These are phyloP conservation scores for Drosophila rhopaloa DNA, from an alignment of 1,140 invertebrate species.

Conservation along the genomic window DNA sequence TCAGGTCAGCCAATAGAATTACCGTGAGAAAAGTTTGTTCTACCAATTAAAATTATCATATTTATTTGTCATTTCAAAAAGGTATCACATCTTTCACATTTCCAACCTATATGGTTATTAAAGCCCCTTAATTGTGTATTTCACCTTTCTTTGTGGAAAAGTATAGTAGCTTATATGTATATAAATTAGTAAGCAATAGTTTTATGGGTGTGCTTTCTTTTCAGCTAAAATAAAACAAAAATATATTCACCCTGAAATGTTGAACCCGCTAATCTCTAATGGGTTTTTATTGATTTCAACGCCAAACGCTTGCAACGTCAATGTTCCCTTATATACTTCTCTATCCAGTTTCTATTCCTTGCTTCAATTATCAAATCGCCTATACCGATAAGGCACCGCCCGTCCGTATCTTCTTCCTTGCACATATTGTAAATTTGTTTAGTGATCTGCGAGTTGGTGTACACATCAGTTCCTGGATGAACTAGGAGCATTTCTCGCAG, in stretches of 20 bases:
- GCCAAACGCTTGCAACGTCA: too few species aligned
- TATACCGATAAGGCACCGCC: too few species aligned
- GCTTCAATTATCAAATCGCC: too few species aligned
- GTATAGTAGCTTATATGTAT: neutral
- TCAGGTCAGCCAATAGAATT: neutral
- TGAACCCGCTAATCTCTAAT: neutral
- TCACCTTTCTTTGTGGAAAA: neutral
- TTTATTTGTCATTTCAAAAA: neutral
- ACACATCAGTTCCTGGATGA: too few species aligned
- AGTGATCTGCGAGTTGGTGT: too few species aligned
- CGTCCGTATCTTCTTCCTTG: too few species aligned
- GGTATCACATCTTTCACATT: neutral
- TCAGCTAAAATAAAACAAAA: too few species aligned
- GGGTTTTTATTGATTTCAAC: neutral
- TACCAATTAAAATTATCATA: neutral
- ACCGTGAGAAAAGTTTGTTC: neutral
- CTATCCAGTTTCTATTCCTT: too few species aligned
- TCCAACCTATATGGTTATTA: neutral
- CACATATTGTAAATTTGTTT: too few species aligned
- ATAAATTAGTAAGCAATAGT: conserved; percentile 2
- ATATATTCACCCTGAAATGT: too few species aligned
- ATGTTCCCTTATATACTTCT: too few species aligned
- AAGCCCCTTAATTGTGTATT: neutral
- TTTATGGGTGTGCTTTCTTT: neutral
- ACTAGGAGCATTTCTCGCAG: too few species aligned